Percentiles rank a stretch among this genome's conserved stretches.
These are phyloP conservation scores for Protosalanx chinensis DNA, from an alignment of 2,797 vertebrate genomes.

Conservation along the genomic window DNA sequence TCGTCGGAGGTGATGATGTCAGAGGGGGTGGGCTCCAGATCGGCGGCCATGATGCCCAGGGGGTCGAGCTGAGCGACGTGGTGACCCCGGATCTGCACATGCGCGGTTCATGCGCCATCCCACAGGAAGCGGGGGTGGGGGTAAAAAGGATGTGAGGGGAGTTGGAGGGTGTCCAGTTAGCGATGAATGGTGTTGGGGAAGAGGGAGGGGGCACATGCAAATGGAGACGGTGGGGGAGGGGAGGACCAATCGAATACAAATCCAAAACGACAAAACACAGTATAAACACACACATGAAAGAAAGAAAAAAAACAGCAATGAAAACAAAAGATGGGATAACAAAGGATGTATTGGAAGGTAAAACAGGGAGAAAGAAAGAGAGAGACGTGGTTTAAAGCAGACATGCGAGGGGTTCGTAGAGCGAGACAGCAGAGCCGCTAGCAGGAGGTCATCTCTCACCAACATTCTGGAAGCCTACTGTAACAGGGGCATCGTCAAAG, in stretches of 20 bases:
- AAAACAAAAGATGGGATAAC: conserved; percentile 13
- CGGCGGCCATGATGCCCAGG: conserved; percentile 88
- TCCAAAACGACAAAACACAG: conserved; percentile 16
- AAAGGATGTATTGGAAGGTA: conserved; percentile 9
- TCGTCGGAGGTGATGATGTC: conserved; percentile 84
- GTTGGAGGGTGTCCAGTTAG: conserved; percentile 21
- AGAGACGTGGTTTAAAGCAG: background rate
- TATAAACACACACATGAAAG: background rate
- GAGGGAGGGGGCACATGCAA: background rate
- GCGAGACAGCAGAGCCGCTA: background rate
- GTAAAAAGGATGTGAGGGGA: conserved; percentile 6
- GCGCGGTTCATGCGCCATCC: background rate
- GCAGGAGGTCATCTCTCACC: conserved; percentile 75
- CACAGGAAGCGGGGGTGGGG: too few relatives aligned
- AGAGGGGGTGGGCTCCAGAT: conserved; percentile 82
- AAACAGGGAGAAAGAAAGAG: conserved; percentile 5
- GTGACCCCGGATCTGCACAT: conserved; percentile 84
- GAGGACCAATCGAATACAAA: conserved; percentile 39
- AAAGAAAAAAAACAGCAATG: conserved; percentile 11
- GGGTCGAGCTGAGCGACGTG: conserved; percentile 90
- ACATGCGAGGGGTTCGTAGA: background rate
- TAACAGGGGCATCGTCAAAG: conserved; percentile 88
- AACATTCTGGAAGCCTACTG: conserved; percentile 83
- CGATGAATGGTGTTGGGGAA: too few relatives aligned
- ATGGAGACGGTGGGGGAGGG: conserved; percentile 10